These are phyloP conservation scores for Napeogenes sylphis DNA, from an alignment of 2,888 invertebrate species.

Conservation along the genomic window DNA sequence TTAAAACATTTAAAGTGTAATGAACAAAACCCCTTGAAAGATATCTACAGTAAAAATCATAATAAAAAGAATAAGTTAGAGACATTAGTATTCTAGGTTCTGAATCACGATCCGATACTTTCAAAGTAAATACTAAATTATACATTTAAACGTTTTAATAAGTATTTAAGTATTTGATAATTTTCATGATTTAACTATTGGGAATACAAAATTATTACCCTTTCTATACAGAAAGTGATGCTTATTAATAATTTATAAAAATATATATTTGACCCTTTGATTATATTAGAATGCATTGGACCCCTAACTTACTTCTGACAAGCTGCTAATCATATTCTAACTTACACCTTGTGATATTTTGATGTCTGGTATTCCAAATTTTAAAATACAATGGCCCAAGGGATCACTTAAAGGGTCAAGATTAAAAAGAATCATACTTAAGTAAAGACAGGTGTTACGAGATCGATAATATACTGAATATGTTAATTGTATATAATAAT, in stretches of 20 bases:
- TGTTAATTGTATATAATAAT: too few species aligned
- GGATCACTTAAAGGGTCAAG: slow-evolving; percentile 52
- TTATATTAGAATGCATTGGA: slow-evolving; percentile 68
- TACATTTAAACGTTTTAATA: neutral
- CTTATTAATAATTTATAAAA: slow-evolving; percentile 45
- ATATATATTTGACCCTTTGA: slow-evolving; percentile 60
- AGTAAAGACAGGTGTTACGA: slow-evolving; percentile 45
- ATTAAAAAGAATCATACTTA: slow-evolving; percentile 58
- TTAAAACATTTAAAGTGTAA: too few species aligned
- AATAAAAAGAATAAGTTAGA: too few species aligned
- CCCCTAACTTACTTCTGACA: slow-evolving; percentile 72
- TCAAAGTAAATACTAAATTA: neutral
- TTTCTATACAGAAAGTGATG: slow-evolving; percentile 16
- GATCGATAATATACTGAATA: neutral
- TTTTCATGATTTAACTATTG: neutral
- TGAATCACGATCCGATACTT: too few species aligned
- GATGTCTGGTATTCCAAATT: slow-evolving; percentile 63
- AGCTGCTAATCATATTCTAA: slow-evolving; percentile 77
- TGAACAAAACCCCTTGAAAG: too few species aligned
- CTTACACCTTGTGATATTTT: slow-evolving; percentile 69
- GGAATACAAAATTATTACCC: slow-evolving; percentile 3
- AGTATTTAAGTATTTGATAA: neutral
- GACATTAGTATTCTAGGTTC: too few species aligned
- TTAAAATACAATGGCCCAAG: slow-evolving; percentile 59
- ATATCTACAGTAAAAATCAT: too few species aligned